These are phyloP conservation scores for Dipodomys merriami DNA, from an alignment of 2,113 vertebrate genomes.

Conservation along the genomic window DNA sequence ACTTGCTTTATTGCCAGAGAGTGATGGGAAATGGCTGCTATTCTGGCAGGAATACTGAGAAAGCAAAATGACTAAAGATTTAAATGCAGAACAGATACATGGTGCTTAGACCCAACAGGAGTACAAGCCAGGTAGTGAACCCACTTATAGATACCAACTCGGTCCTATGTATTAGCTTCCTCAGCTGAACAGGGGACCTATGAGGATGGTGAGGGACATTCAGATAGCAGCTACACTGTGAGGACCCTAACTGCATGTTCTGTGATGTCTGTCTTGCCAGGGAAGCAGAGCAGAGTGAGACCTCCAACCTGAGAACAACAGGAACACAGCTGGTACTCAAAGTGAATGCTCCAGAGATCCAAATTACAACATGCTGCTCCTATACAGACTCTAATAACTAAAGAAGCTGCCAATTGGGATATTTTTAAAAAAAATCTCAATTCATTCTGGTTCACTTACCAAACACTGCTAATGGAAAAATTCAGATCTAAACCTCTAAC, in stretches of 20 bases:
- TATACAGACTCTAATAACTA: neutral
- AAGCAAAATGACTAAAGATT: accelerated
- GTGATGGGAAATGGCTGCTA: too few species aligned
- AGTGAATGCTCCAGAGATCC: neutral
- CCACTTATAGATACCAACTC: accelerated
- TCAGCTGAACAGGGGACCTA: neutral
- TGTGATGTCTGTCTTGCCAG: accelerated
- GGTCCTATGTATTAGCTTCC: neutral
- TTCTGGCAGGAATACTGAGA: neutral
- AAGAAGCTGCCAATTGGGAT: neutral
- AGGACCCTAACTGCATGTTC: too few species aligned
- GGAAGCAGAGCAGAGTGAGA: neutral
- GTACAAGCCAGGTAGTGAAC: neutral
- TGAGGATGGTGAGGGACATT: neutral
- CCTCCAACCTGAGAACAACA: neutral
- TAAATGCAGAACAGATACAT: accelerated
- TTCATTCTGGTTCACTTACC: neutral
- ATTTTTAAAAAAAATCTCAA: neutral
- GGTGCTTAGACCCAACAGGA: neutral
- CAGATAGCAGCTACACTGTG: accelerated
- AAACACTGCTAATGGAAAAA: neutral
- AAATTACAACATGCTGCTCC: accelerated
- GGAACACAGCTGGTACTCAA: neutral
- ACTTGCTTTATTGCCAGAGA: accelerated
- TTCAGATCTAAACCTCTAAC: too few species aligned